These are phyloP conservation scores for Capitella teleta DNA, from an alignment of 1,140 invertebrate species.

Conservation along the genomic window DNA sequence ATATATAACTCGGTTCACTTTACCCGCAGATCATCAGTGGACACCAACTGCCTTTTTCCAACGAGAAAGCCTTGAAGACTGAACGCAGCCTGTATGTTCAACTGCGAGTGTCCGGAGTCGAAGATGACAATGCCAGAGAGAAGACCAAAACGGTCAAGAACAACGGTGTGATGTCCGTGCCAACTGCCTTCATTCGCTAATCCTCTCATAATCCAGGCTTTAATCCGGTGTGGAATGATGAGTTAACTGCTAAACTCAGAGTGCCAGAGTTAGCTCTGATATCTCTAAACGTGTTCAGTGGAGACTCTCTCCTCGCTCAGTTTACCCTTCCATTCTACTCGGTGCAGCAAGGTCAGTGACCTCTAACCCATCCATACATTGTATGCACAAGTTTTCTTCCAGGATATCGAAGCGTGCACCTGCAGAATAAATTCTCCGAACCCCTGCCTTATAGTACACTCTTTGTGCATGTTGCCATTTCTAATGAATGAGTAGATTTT, in stretches of 20 bases:
- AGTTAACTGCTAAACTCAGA: slow-evolving; percentile 1
- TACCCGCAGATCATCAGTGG: slow-evolving; percentile 8
- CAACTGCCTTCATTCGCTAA: background rate
- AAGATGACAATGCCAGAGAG: slow-evolving; percentile 5
- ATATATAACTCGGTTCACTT: no score
- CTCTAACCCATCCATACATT: background rate
- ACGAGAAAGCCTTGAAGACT: background rate
- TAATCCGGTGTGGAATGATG: slow-evolving; percentile 11
- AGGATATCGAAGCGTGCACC: slow-evolving; percentile 10
- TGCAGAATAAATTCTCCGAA: slow-evolving; percentile 8
- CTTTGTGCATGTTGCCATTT: slow-evolving; percentile 7
- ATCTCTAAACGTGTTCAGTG: slow-evolving; percentile 2
- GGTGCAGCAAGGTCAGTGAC: slow-evolving; percentile 7
- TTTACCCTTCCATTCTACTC: slow-evolving; percentile 8
- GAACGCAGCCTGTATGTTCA: slow-evolving; percentile 8
- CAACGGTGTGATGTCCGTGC: slow-evolving; percentile 5
- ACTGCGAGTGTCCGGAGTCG: slow-evolving; percentile 8
- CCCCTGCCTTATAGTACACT: slow-evolving; percentile 4
- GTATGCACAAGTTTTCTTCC: background rate
- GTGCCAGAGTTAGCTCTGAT: slow-evolving; percentile 12
- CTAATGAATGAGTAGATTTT: background rate
- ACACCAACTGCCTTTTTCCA: slow-evolving; percentile 8
- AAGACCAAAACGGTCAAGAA: slow-evolving; percentile 12
- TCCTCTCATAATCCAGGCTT: slow-evolving; percentile 1
- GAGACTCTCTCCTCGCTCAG: slow-evolving; percentile 6